Base-by-base conservation (phyloP, 2,888 invertebrate species). In the Lysandra coridon region DNA sequence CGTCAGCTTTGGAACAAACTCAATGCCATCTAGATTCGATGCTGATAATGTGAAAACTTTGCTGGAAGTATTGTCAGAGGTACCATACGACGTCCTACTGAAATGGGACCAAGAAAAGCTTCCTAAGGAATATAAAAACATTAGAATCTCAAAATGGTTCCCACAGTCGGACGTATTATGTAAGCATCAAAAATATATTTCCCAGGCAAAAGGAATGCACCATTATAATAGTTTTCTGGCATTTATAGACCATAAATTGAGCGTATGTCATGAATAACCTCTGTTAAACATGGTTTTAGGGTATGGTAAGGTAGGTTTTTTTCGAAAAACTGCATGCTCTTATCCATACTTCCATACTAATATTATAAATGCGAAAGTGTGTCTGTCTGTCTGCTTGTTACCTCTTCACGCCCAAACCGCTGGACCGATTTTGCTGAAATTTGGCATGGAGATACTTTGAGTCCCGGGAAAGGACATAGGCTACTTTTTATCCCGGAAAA, bases 1-100 rank as follows among this genome's bases (percentile, higher is more conserved):
- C 79, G 82, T 90, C 1, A 90, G 90, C 76, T 88, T 90, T 81
- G 90, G 90, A 1, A 90, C 92, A 0, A 90, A 92, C 64, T 87
- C 92, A 0, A 83, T 86, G 57, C 85, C 88, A 2, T 82, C 85
- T 0, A 57, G 82, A 6, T 81, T 92, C 53, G 85, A 89, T n/a
- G 81, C 84, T 17, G 85, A 87, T 44, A 85, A 80, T 76, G 83
- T 88, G 4, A 80, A 86, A 75, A 80, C 83, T 0, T 83, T 93
- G n/a, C 75, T 89, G 0, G 84, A 83, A 17, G 91, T 86, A 0
- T 89, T 95, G 76, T 86, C 88, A 0, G 82, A 86, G 44, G 80
- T 93, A 30, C 90, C 90, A 0, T 92, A 91, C 80, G 85, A 89
- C 64, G 87, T 94, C 1, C 78, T 94, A 4, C 92, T 89, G 89